These are phyloP conservation scores for Andrena fulva DNA, from an alignment of 2,888 invertebrate genomes.

Conservation along the genomic window DNA sequence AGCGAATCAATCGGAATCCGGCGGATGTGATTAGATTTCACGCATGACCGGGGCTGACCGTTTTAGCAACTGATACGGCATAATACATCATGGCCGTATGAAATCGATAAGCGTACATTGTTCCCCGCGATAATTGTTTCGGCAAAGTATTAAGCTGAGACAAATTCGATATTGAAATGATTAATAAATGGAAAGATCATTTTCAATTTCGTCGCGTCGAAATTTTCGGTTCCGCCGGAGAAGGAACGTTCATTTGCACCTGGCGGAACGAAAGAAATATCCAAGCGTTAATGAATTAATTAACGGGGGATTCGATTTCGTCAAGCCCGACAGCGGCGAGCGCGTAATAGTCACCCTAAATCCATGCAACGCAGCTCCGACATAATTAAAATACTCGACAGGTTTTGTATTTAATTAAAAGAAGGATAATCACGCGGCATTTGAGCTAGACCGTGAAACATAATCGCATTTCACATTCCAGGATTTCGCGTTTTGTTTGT, in stretches of 20 bases:
- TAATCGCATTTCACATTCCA: neutral
- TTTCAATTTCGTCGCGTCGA: neutral
- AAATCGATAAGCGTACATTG: slow-evolving; percentile 42
- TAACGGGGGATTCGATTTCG: slow-evolving; percentile 13
- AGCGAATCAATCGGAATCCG: slow-evolving; percentile 57
- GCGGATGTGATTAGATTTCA: slow-evolving; percentile 56
- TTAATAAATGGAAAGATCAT: neutral
- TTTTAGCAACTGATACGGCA: slow-evolving; percentile 46
- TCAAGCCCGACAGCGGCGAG: neutral
- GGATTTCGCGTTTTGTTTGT: neutral
- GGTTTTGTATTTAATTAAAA: slow-evolving; percentile 4
- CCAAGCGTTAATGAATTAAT: slow-evolving; percentile 1
- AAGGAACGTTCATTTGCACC: neutral
- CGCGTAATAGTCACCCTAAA: neutral
- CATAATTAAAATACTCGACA: slow-evolving; percentile 19
- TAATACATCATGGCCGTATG: slow-evolving; percentile 28
- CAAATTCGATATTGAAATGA: neutral
- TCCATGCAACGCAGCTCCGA: neutral
- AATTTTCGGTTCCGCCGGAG: neutral
- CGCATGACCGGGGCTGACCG: slow-evolving; percentile 26
- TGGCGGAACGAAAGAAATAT: slow-evolving; percentile 6
- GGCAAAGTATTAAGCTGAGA: neutral
- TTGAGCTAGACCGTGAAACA: neutral
- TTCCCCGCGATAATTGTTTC: slow-evolving; percentile 31
- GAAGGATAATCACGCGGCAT: slow-evolving; percentile 5